Evolutionary conservation across 1,140 invertebrate genomes (phyloP), one percentile per base, ranked within the genome.

Genomic region (Amyelois transitella): DNA sequence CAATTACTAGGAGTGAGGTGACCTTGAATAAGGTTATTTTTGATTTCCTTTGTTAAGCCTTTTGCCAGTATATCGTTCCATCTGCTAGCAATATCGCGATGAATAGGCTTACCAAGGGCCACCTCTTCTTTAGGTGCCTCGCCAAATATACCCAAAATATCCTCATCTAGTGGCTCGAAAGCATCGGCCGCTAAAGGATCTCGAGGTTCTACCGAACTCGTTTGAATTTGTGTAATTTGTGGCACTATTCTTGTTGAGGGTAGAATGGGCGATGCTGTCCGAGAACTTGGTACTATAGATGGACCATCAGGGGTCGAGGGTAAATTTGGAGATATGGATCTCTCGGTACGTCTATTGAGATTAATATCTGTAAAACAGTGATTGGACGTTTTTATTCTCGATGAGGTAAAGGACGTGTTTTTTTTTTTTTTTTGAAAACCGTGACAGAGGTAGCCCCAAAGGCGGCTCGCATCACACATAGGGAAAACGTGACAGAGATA

Each of bases 11-110:
- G 50, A 19, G 38, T 28, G 18, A 21, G 24, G 45, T 51, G 51
- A 8, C 51, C 28, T 32, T 43, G 18, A 10, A 25, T 4, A 18
- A 57, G 19, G 25, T 51, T 18, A 18, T 51, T 38, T 22, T 51
- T 51, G 7, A 17, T 17, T 12, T 57, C 55, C 14, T 57, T 57
- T 1, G 8, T 7, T 0, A 57, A 22, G 7, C 49, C 55, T 28
- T 57, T 57, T 43, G n/a, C 4, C 12, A 51, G n/a, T 18, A 57
- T 57, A 8, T 57, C 55, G 3, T 43, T n/a, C 49, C 55, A 57
- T 18, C 54, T 45, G 6, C 7, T 20, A 19, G 54, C 54, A 12
- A 56, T 43, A 19, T 51, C 49, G 18, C 44, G 51, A 18, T 47
- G 55, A 12, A 49, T 43, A 4, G 18, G 10, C 22, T 21, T 20